Base-by-base conservation (phyloP, 2,797 vertebrate species). In the Pseudotriccus pelzelni region DNA sequence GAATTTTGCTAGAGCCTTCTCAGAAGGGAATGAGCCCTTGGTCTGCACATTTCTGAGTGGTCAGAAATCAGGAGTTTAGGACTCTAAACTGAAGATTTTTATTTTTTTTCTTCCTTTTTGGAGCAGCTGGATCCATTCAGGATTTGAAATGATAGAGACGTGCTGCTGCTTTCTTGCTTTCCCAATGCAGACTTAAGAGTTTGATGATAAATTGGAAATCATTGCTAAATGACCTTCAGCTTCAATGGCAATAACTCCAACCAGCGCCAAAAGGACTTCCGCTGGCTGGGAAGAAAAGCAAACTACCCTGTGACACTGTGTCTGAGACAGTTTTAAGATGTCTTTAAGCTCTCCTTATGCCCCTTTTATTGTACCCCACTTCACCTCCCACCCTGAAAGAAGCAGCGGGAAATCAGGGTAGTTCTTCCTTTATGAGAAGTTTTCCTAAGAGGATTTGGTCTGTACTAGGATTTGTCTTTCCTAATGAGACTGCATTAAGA, bases 371-470 rank as follows among this genome's bases (percentile, higher is more conserved):
- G 3, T 13, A 6, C 15, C 9, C 4, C 1, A 12, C 1, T 75
- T 34, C 5, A 7, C 12, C 9, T 74, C 53, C 13, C 6, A 37
- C 24, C 3, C 36, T 49, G 36, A 44, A 70, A 87, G 28, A 18
- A 41, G 34, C 58, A 60, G 14, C 37, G n/a, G 18, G 18, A 81
- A 80, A 74, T 66, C 24, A 47, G 15, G n/a, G 18, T 81, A 78
- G 36, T 37, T 83, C 62, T 81, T 68, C 50, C 28, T 52, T 17
- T 52, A 10, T 19, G 55, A 7, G 34, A 77, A 60, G 18, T 53
- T 75, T 84, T 88, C 56, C 25, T 91, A 91, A 92, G 89, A 94
- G 82, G 93, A 89, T 96, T 90, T 91, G 44, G 6, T 53, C 25
- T 70, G 20, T 59, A 14, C 30, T 69, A 53, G 79, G 37, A 52